Conservation (phyloP, 2,797 vertebrate genomes). For the Natrix natrix region DNA sequence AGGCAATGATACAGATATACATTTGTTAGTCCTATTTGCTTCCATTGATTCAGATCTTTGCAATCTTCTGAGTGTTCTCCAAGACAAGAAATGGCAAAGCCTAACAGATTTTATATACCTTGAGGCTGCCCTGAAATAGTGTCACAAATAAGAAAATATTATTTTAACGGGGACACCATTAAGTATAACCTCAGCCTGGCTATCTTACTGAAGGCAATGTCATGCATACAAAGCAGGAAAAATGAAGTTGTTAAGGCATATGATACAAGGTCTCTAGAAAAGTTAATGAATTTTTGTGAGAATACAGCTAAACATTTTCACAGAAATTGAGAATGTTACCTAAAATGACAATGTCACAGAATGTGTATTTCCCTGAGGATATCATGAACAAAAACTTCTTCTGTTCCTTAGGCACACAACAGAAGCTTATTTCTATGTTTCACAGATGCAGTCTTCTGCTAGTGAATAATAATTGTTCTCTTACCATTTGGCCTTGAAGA, state of each 20-base stretch:
- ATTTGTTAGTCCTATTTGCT: background rate
- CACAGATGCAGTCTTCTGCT: background rate
- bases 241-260: background rate
- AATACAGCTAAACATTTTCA: background rate
- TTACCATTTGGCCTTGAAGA: background rate
- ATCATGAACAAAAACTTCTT: background rate
- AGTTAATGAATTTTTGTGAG: background rate
- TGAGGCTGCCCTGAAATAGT: background rate
- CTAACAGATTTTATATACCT: background rate
- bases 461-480: background rate
- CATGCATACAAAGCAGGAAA: background rate
- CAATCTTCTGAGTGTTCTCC: background rate
- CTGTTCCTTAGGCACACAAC: background rate
- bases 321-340: background rate
- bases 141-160: background rate
- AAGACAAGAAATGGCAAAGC: background rate
- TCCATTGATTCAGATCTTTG: background rate
- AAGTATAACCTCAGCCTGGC: background rate
- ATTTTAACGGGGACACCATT: background rate
- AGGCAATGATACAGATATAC: background rate
- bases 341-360: background rate
- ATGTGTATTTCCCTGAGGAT: background rate
- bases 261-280: background rate
- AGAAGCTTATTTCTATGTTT: background rate
- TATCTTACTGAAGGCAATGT: background rate